phyloP scores from a whole-genome alignment of 2,797 vertebrate species.

The Sebastes baramenuke region DNA sequence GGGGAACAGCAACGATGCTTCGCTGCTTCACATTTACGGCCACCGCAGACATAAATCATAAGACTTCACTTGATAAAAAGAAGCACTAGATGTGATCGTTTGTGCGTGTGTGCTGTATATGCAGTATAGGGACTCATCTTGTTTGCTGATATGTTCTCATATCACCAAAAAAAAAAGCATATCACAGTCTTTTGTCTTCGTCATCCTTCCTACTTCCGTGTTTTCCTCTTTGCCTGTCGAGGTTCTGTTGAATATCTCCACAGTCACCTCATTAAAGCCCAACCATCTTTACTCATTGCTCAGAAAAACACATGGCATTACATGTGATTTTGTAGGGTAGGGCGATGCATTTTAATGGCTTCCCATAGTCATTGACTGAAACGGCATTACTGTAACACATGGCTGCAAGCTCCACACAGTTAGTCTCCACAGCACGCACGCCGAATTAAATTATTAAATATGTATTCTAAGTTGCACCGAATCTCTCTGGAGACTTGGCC shows the following conservation, averaged over 20 bases:
- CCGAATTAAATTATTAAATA: slow-evolving; percentile 76
- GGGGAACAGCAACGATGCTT: background rate
- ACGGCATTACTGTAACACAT: slow-evolving; percentile 15
- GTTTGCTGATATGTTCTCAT: background rate
- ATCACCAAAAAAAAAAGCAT: slow-evolving; percentile 2
- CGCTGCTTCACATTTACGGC: slow-evolving; percentile 4
- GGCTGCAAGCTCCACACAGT: slow-evolving; percentile 18
- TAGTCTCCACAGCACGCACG: slow-evolving; percentile 35
- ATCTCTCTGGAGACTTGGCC: slow-evolving; percentile 61
- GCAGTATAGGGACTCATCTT: background rate
- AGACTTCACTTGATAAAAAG: slow-evolving; percentile 30
- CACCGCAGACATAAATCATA: slow-evolving; percentile 4
- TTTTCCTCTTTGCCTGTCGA: background rate
- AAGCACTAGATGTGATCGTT: background rate
- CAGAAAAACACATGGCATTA: slow-evolving; percentile 15
- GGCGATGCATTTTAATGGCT: slow-evolving; percentile 34
- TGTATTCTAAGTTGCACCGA: slow-evolving; percentile 59
- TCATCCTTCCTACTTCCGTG: background rate
- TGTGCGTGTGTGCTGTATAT: slow-evolving; percentile 12
- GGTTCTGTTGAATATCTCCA: background rate
- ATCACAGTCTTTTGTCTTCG: background rate
- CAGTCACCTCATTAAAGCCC: background rate
- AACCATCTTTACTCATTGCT: slow-evolving; percentile 6
- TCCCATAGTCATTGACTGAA: slow-evolving; percentile 46
- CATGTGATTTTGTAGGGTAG: slow-evolving; percentile 27